Conservation (phyloP, 1,140 invertebrate species). For the Saccostrea cuccullata region DNA sequence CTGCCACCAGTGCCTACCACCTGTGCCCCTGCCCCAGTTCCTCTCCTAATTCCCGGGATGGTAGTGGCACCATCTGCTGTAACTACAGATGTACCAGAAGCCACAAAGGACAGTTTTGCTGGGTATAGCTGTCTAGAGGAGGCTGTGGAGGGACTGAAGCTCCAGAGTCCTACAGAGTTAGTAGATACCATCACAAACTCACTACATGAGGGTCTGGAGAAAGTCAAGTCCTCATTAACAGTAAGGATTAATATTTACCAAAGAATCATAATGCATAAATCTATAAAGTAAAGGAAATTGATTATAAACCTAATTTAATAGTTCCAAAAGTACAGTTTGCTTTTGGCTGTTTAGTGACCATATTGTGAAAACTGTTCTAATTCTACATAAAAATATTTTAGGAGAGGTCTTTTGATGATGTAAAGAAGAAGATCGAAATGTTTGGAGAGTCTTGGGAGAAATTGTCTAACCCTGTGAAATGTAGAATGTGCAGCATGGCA, state of each 20-base stretch:
- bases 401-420: slow-evolving; percentile 59
- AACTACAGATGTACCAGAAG: not conserved
- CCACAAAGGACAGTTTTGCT: not conserved
- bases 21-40: slow-evolving; percentile 62
- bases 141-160: slow-evolving; percentile 34
- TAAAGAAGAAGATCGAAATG: slow-evolving; percentile 55
- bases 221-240: not conserved
- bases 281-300: no score
- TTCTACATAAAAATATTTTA: not conserved
- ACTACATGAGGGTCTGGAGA: slow-evolving; percentile 2
- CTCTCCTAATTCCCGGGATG: slow-evolving; percentile 60
- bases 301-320: no score
- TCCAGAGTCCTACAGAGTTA: slow-evolving; percentile 49
- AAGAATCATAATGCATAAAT: no score
- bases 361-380: not conserved
- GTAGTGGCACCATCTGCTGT: slow-evolving; percentile 46
- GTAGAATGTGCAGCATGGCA: slow-evolving; percentile 50
- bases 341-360: no score
- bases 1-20: slow-evolving; percentile 60
- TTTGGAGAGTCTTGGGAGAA: slow-evolving; percentile 58
- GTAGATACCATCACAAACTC: slow-evolving; percentile 35
- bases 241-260: slow-evolving; percentile 4
- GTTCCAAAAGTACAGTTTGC: no score
- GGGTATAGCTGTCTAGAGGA: slow-evolving; percentile 16
- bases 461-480: slow-evolving; percentile 55